These are phyloP conservation scores for Stenopsyche tienmushanensis DNA, from an alignment of 1,140 invertebrate genomes.

Conservation along the genomic window DNA sequence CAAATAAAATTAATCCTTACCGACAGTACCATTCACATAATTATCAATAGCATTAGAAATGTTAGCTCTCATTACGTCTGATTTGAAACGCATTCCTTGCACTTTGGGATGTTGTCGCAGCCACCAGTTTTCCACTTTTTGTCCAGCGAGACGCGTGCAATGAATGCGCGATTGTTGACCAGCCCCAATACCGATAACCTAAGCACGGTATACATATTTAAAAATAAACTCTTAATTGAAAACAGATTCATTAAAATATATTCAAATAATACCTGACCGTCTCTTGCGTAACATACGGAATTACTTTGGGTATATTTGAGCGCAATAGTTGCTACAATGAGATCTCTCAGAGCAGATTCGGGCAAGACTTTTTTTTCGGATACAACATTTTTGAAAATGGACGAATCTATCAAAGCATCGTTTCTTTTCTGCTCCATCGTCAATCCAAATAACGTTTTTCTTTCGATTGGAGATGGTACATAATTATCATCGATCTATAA, in stretches of 20 bases:
- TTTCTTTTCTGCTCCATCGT: conserved; percentile 92
- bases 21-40: conserved; percentile 88
- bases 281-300: conserved; percentile 83
- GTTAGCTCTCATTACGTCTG: conserved; percentile 87
- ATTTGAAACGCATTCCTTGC: conserved; percentile 82
- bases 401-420: conserved; percentile 78
- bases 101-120: conserved; percentile 90
- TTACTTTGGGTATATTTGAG: conserved; percentile 99
- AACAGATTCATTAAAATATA: not conserved
- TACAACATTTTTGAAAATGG: conserved; percentile 84
- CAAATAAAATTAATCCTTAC: no score
- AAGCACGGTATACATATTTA: conserved; percentile 60
- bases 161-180: conserved; percentile 98
- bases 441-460: conserved; percentile 87
- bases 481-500: conserved; percentile 85
- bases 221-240: not conserved
- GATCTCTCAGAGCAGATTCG: conserved; percentile 77
- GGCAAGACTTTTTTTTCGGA: conserved; percentile 72
- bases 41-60: conserved; percentile 96
- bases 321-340: conserved; percentile 94
- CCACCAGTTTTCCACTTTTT: conserved; percentile 99
- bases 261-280: conserved; percentile 48
- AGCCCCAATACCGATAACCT: conserved; percentile 96
- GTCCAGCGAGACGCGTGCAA: conserved; percentile 93
- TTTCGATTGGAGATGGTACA: conserved; percentile 77